Evolutionary conservation across 2,888 invertebrate species (phyloP).

Genomic region (Melikaiella ostensackeni): DNA sequence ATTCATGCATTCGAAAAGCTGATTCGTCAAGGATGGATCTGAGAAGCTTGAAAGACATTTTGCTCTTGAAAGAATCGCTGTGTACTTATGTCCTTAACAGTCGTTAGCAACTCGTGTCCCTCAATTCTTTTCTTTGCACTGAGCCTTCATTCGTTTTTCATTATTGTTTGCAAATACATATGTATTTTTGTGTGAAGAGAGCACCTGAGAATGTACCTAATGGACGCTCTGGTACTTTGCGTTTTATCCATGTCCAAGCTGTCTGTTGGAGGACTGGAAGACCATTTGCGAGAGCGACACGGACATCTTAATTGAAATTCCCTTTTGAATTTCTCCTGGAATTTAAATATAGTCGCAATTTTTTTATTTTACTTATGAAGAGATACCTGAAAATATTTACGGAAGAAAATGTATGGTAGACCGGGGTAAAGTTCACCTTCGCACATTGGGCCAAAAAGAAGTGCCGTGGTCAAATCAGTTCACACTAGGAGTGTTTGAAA

Average conservation of each 20-base stretch:
- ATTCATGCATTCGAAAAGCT: not conserved
- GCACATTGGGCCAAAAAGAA: too few relatives aligned
- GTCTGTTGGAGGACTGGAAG: constrained; percentile 63
- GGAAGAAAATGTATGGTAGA: not conserved
- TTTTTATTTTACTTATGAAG: not conserved
- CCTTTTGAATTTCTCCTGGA: constrained; percentile 87
- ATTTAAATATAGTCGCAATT: constrained; percentile 7
- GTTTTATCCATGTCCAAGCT: constrained; percentile 69
- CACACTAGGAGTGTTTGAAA: too few relatives aligned
- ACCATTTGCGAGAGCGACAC: constrained; percentile 76
- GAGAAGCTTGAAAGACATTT: not conserved
- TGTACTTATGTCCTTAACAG: not conserved
- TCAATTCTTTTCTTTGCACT: not conserved
- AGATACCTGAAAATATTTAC: not conserved
- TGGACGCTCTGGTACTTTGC: constrained; percentile 64
- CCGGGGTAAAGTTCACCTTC: too few relatives aligned
- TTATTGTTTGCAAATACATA: not conserved
- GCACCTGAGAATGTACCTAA: constrained; percentile 63
- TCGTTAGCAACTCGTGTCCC: not conserved
- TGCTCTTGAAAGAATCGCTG: not conserved
- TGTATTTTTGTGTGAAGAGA: constrained; percentile 39
- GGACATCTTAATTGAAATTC: constrained; percentile 86
- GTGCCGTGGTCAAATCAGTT: too few relatives aligned
- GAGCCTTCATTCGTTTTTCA: not conserved
- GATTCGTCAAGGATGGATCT: not conserved